These are phyloP conservation scores for Ectobius pallidus DNA, from an alignment of 2,888 invertebrate genomes.

Conservation along the genomic window DNA sequence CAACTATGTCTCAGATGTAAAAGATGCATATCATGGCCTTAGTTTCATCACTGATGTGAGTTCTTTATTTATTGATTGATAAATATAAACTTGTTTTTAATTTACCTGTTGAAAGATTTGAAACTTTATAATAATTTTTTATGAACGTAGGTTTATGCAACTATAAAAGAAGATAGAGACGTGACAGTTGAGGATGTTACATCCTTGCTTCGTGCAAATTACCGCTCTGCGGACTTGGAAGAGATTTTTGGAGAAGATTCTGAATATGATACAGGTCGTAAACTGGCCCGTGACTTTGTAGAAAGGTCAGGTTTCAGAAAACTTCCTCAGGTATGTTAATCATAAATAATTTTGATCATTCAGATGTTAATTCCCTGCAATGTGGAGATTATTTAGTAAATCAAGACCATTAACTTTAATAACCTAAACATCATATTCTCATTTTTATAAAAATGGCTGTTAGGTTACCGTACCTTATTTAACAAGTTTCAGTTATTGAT, in stretches of 20 bases:
- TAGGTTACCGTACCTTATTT: too few relatives aligned
- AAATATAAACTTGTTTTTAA: too few relatives aligned
- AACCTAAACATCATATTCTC: too few relatives aligned
- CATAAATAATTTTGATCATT: too few relatives aligned
- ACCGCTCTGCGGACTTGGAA: constrained; percentile 66
- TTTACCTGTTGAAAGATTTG: too few relatives aligned
- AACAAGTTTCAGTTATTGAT: too few relatives aligned
- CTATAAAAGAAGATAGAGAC: constrained; percentile 57
- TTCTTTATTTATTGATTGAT: too few relatives aligned
- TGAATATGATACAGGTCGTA: constrained; percentile 88
- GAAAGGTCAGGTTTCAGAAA: constrained; percentile 73
- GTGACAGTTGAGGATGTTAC: constrained; percentile 73
- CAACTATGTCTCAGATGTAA: constrained; percentile 84
- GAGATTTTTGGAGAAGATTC: constrained; percentile 87
- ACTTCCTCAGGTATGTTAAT: constrained; percentile 66
- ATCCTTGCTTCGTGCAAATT: constrained; percentile 67
- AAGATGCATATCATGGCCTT: constrained; percentile 76
- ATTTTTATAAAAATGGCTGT: too few relatives aligned
- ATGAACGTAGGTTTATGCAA: constrained; percentile 63
- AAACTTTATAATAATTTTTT: too few relatives aligned
- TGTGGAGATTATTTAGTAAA: too few relatives aligned
- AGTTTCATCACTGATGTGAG: constrained; percentile 84
- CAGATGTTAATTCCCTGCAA: too few relatives aligned
- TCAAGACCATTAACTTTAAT: too few relatives aligned
- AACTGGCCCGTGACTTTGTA: constrained; percentile 79